phyloP scores from a whole-genome alignment of 23 tunicate species.

The Ciona savignyi region DNA sequence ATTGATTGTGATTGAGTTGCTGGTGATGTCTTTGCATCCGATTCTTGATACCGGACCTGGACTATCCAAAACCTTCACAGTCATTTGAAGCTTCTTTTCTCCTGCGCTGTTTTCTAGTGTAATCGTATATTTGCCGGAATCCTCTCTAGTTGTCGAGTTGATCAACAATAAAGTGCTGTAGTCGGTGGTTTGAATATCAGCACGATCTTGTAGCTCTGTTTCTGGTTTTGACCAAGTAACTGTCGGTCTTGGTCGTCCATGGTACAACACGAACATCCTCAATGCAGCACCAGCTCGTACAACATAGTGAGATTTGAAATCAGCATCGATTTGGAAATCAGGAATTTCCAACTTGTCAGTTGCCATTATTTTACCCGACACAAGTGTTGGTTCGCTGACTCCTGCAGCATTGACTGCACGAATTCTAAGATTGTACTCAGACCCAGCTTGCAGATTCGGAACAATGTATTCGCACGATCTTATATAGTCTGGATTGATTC shows the following conservation, averaged over 20 bases:
- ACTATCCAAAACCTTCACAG: conserved; percentile 50
- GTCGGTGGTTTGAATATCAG: conserved; percentile 45
- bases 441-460: conserved; percentile 25
- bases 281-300: conserved; percentile 36
- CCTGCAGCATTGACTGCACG: conserved; percentile 54
- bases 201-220: conserved; percentile 22
- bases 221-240: conserved; percentile 41
- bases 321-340: conserved; percentile 39
- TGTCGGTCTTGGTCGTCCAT: conserved; percentile 51
- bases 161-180: conserved; percentile 29
- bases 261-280: conserved; percentile 14
- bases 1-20: conserved; percentile 26
- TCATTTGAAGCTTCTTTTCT: conserved; percentile 22
- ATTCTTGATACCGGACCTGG: conserved; percentile 46
- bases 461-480: conserved; percentile 17
- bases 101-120: conserved; percentile 39
- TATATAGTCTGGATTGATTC: conserved; percentile 23
- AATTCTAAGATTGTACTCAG: conserved; percentile 35
- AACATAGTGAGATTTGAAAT: conserved; percentile 42
- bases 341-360: conserved; percentile 42
- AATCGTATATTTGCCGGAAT: conserved; percentile 58
- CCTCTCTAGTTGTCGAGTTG: conserved; percentile 37
- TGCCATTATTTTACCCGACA: conserved; percentile 17
- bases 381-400: conserved; percentile 18
- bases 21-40: conserved; percentile 27